Base-by-base conservation (phyloP, 1,140 invertebrate species). In the Maconellicoccus hirsutus region DNA sequence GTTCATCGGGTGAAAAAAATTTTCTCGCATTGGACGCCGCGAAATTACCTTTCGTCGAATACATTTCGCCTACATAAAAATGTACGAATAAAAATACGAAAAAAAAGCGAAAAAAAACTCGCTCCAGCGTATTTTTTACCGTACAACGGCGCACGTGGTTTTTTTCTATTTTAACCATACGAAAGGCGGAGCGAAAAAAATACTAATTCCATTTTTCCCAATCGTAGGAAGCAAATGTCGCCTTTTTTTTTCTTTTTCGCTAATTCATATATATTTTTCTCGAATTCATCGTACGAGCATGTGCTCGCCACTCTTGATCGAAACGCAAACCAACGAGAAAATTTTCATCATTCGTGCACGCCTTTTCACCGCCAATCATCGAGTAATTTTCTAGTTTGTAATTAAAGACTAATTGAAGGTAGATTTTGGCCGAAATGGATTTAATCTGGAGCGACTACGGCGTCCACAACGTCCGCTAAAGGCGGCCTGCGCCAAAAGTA, bases 31-130 rank as follows among this genome's bases (percentile, higher is more conserved):
- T 52, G 42, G 42, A 52, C 12, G 29, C 29, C 29, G 29, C 12
- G n/a, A 4, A 52, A 16, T 33, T 33, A 33, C 29, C 29, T 33
- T 33, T 33, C 29, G 29, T 12, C 29, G n/a, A 52, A 52, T 52
- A 52, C 42, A 52, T 52, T 52, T 52, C 12, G 42, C 42, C 29
- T 33, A 19, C 42, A 19, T 52, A 52, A 52, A 52, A 52, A 14
- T 52, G n/a, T 52, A 16, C 42, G n/a, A 52, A 52, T 52, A 52
- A 52, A 52, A 52, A 52, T 33, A n/a, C n/a, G n/a, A n/a, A n/a
- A n/a, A n/a, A n/a, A n/a, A n/a, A n/a, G 42, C 42, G n/a, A 52
- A 52, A 52, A 33, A 33, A 33, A 6, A 33, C 29, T 12, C 29
- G 29, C 29, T n/a, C 29, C 3, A 33, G 29, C 4, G 29, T 4